Evolutionary conservation across 2,113 vertebrate genomes (phyloP), one percentile per base, ranked within the genome.

Genomic region (Petroica traversi): DNA sequence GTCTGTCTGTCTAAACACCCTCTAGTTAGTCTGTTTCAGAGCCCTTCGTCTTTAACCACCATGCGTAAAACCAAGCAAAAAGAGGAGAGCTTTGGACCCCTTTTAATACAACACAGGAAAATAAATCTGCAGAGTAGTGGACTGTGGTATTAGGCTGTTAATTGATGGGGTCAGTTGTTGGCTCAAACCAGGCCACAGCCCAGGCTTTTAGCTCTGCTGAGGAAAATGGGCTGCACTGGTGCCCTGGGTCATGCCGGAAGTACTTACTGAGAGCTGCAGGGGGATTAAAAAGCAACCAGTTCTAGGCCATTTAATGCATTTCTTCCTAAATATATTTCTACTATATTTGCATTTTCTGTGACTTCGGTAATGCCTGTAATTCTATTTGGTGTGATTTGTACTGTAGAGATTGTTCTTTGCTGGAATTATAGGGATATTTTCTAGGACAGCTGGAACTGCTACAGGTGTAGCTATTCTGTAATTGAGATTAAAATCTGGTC

Each of bases 401-500:
- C 59, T 81, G 40, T 14, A 66, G 69, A 81, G 41, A 33, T 59
- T 88, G 71, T 92, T 81, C 64, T 93, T 58, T 75, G 12, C n/a
- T 87, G 26, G 61, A 85, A 61, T 69, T 85, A 49, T 0, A 55
- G 51, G 36, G 55, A 10, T 69, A 63, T 88, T 92, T 95, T 76
- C 71, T 91, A 55, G 82, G 68, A 59, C 33, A 82, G 8, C 41
- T 85, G 59, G 25, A 85, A 88, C 74, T 83, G 55, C 83, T 94
- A 83, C 46, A 79, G 85, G 71, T 93, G 51, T 92, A 85, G 23
- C 43, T 88, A 22, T 67, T 31, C 5, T 48, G 43, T 88, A 85
- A 71, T 38, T 66, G 55, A 64, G 72, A 88, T 92, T 91, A 82
- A 92, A 91, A 77, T 89, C 51, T 59, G 43, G 12, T 51, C 34